A percentile compares a stretch with the other conserved stretches of the same genome.
These are phyloP conservation scores for Eolophus roseicapilla DNA, from an alignment of 2,113 vertebrate species.

Conservation along the genomic window DNA sequence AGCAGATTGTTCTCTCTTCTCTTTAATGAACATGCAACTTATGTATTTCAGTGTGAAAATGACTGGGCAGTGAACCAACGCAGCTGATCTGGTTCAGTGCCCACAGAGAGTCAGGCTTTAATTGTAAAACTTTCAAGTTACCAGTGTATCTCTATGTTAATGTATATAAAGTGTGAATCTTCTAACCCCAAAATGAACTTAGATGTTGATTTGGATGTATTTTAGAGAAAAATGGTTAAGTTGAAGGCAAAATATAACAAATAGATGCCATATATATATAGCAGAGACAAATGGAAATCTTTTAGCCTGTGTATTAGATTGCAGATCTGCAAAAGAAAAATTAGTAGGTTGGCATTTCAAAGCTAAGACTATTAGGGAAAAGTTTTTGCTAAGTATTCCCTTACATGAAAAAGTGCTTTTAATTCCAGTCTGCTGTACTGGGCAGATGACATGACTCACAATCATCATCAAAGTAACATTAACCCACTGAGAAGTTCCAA, in stretches of 20 bases:
- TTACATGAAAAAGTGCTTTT: neutral
- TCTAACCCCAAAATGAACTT: neutral
- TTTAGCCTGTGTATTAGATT: neutral
- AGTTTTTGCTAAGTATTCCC: neutral
- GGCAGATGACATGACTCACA: neutral
- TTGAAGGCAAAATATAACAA: neutral
- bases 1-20: neutral
- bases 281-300: neutral
- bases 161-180: neutral
- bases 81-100: neutral
- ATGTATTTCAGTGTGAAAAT: neutral
- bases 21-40: neutral
- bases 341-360: neutral
- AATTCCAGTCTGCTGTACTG: neutral
- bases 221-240: conserved; percentile 29
- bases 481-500: neutral
- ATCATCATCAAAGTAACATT: neutral
- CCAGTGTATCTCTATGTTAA: neutral
- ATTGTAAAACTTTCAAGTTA: neutral
- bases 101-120: neutral
- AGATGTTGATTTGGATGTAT: neutral
- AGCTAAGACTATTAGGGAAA: neutral
- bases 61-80: neutral
- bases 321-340: neutral
- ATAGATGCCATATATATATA: neutral